Base-by-base conservation (phyloP, 2,888 invertebrate species). In the Dugesia japonica region DNA sequence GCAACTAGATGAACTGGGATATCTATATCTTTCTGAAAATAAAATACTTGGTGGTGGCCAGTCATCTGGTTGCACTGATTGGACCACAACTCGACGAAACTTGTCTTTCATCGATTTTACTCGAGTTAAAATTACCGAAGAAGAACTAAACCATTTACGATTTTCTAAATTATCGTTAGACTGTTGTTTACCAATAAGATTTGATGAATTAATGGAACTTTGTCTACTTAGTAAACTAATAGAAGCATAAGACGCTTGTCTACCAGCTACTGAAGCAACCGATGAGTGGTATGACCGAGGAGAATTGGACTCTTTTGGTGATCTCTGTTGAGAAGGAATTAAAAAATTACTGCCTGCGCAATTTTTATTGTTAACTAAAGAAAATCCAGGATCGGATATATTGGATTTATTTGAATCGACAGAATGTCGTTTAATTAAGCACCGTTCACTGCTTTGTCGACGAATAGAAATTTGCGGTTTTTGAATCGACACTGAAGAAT, bases 41-140 rank as follows among this genome's bases (percentile, higher is more conserved):
- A 75, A 20, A 27, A 71, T 26, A 26, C 75, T 26, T 17, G 75
- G 75, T 73, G 75, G 75, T 17, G 75, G 75, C 75, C 73, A 74
- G 28, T 75, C 75, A 7, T 56, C 75, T 7, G 42, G n/a, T 17
- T 75, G 75, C 7, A 75, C 75, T 26, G 75, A 56, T 71, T 75
- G 75, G 1, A 75, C 75, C 20, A 75, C 72, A 23, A 27, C 42
- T 73, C 75, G 75, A 23, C 42, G 23, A 26, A 75, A 26, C 56
- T 75, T 75, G 23, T 75, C 75, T 38, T 71, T 71, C 75, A 75
- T 75, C 17, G 56, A 75, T 4, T 26, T n/a, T 26, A 71, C 26
- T 26, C 71, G 13, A 71, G 71, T 71, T 71, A 38, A 38, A 38
- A 38, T 38, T 13, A 38, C 38, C 9, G 38, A 38, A 9, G 38